phyloP scores from a whole-genome alignment of 2,113 vertebrate species.

The Anolis sagrei region DNA sequence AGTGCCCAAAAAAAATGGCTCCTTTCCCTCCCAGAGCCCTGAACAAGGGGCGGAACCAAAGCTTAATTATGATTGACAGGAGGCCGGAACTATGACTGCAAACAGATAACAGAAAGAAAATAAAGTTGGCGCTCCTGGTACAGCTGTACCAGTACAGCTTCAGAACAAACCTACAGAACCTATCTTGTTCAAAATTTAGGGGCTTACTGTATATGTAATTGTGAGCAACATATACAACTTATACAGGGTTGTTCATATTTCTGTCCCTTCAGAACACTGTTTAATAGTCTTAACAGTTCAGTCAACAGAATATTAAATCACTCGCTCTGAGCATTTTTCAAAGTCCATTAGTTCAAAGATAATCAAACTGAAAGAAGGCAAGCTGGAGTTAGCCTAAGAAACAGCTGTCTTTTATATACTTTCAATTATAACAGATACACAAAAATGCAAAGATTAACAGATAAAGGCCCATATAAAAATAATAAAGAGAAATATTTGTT shows the following conservation, averaged over 20 bases:
- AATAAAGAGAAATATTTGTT: neutral
- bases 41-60: too few relatives aligned
- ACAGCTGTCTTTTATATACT: conserved; percentile 24
- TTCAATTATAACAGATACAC: conserved; percentile 6
- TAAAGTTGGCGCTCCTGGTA: too few relatives aligned
- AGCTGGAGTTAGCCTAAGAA: neutral
- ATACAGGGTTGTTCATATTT: neutral
- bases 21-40: too few relatives aligned
- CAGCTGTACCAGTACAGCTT: too few relatives aligned
- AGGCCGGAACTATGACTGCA: too few relatives aligned
- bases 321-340: neutral
- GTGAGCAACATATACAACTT: neutral
- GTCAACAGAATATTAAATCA: neutral
- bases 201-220: neutral
- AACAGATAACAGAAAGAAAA: too few relatives aligned
- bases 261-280: neutral
- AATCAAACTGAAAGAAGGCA: conserved; percentile 34
- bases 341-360: conserved; percentile 19
- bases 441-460: neutral
- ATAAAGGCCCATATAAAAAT: neutral
- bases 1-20: too few relatives aligned
- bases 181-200: too few relatives aligned
- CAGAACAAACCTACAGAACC: too few relatives aligned
- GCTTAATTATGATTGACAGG: too few relatives aligned
- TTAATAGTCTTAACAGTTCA: neutral